Conservation (phyloP, 2,797 vertebrate species). For the Hipposideros larvatus region DNA sequence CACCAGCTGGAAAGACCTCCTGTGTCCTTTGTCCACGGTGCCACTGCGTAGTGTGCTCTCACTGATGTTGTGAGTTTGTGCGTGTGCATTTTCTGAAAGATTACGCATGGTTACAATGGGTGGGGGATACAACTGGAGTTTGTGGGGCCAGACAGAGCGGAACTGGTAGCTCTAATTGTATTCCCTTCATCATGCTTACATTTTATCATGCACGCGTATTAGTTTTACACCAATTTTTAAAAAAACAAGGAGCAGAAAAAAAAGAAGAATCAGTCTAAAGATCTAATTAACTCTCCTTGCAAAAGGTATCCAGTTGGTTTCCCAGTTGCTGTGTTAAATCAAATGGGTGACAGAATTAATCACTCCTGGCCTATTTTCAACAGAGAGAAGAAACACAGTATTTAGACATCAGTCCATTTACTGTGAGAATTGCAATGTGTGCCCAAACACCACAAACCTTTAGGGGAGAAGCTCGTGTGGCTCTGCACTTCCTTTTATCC, state of each 20-base stretch:
- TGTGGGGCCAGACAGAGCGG: neutral
- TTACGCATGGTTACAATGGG: neutral
- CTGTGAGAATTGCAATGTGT: neutral
- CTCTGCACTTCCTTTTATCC: neutral
- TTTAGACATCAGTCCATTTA: neutral
- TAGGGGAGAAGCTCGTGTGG: neutral
- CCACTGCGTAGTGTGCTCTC: neutral
- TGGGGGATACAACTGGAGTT: neutral
- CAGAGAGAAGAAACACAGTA: neutral
- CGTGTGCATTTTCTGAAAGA: neutral
- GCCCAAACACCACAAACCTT: neutral
- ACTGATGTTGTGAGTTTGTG: neutral
- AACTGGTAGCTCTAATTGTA: neutral
- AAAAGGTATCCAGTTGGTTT: constrained; percentile 18
- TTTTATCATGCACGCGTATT: neutral
- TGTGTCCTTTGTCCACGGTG: neutral
- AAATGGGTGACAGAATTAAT: neutral
- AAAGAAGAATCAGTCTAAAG: neutral
- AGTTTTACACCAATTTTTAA: neutral
- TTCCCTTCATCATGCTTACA: neutral
- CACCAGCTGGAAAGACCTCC: neutral
- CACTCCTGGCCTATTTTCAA: neutral
- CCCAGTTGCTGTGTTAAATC: neutral
- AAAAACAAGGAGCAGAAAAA: neutral
- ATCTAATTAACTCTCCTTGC: neutral